Conservation (phyloP, 2,113 vertebrate genomes). For the Nesoenas mayeri region DNA sequence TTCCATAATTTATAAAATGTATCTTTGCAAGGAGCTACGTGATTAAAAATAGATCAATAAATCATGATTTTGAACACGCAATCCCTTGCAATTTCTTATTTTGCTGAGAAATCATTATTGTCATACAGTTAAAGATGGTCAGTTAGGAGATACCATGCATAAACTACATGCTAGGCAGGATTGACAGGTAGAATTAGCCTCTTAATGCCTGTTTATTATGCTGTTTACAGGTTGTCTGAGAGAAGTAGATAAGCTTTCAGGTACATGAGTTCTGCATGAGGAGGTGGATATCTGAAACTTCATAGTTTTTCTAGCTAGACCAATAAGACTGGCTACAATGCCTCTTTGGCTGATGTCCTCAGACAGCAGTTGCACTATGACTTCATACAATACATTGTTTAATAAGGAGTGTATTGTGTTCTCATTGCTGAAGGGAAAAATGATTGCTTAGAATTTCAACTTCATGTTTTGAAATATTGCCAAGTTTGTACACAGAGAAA, state of each 20-base stretch:
- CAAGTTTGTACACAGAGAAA: not conserved
- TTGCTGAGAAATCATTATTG: not conserved
- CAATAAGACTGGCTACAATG: not conserved
- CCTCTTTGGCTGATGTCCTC: not conserved
- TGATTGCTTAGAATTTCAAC: not conserved
- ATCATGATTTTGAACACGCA: constrained; percentile 39
- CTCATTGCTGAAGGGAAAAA: not conserved
- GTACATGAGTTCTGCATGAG: not conserved
- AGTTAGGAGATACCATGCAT: not conserved
- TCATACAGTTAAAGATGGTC: not conserved
- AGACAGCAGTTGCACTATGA: not conserved
- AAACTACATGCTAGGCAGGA: not conserved
- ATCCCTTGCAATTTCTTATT: constrained; percentile 55
- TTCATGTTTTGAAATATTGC: not conserved
- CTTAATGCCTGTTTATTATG: not conserved
- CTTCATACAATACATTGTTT: not conserved
- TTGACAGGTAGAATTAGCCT: not conserved
- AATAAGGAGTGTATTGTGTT: not conserved
- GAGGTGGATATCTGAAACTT: not conserved
- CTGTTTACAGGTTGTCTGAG: not conserved
- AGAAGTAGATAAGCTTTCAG: not conserved
- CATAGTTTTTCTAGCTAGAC: not conserved
- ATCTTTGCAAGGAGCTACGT: constrained; percentile 52
- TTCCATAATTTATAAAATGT: constrained; percentile 40
- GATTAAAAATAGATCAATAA: constrained; percentile 56